Evolutionary conservation across 2,797 vertebrate genomes (phyloP), one percentile per base, ranked within the genome.

Genomic region (Periophthalmus magnuspinnatus): DNA sequence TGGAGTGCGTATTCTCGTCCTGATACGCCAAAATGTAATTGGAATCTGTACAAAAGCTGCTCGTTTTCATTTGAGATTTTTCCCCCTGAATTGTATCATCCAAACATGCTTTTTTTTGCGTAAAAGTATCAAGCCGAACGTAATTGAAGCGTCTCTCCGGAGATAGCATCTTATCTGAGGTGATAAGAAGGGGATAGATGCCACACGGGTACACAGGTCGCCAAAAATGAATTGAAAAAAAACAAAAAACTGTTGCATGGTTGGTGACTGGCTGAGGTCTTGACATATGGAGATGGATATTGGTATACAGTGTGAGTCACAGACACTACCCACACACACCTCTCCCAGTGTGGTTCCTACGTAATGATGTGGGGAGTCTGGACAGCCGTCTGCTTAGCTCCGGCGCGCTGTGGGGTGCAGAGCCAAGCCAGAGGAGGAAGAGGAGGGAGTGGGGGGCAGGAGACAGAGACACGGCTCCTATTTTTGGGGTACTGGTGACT

Each of bases 11-110:
- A 89, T 90, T 90, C 91, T 92, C 86, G 85, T 78, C 83, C 86
- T 81, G 90, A 92, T 92, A 89, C 83, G 86, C 88, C 84, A 84
- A 89, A 91, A 91, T 90, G 91, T 93, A 91, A 93, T 93, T 94
- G 87, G 88, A 91, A 78, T 89, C 75, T 66, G 87, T 88, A 86
- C 85, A 88, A 92, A 90, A 90, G 87, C 83, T 14, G 66, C 70
- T 77, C 84, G 85, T 91, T 93, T 91, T 86, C 87, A 88, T 91
- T 87, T 86, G 73, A 89, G 83, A 90, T 87, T 72, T 72, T 63
- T 74, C 75, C 4, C 1, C 50, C 63, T 58, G 80, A 86, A 78
- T 78, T 75, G 84, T 75, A 76, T 89, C 75, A 68, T 81, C 74
- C 77, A 41, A 82, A 82, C 57, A 60, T 81, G 80, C 78, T 86